Percentiles rank a stretch among this genome's conserved stretches.
Evolutionary conservation across 2,797 vertebrate species (phyloP).

Genomic region (Megaceryle alcyon): DNA sequence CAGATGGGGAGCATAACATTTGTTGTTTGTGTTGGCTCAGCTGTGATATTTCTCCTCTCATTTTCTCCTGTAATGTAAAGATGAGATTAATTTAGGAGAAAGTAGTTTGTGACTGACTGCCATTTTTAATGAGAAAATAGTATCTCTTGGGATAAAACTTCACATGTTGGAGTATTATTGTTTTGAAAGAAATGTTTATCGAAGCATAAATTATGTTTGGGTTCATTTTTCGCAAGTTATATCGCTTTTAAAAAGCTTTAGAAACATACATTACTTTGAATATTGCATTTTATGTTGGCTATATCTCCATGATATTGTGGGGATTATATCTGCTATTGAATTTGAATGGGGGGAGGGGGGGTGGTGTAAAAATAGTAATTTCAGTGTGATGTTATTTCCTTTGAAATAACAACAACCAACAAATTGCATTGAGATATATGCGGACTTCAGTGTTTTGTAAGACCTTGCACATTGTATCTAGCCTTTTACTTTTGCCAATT

Average conservation of each 20-base stretch:
- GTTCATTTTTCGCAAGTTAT: background rate
- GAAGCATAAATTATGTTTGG: background rate
- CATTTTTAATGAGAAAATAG: constrained; percentile 11
- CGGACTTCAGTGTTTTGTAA: background rate
- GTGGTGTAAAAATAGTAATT: background rate
- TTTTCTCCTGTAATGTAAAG: background rate
- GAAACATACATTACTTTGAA: background rate
- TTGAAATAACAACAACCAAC: background rate
- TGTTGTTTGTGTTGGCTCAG: constrained; percentile 39
- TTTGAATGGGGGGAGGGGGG: background rate
- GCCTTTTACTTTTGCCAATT: background rate
- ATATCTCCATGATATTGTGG: background rate
- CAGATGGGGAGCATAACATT: background rate
- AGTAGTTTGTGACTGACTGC: background rate
- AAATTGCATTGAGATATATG: background rate
- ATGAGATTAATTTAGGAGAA: background rate
- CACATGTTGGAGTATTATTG: background rate
- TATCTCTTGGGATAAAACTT: background rate
- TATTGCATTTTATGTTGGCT: background rate
- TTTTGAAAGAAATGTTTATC: constrained; percentile 24
- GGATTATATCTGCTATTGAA: background rate
- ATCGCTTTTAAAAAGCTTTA: background rate
- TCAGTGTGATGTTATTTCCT: background rate
- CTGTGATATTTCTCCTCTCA: constrained; percentile 17
- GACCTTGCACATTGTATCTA: background rate